Evolutionary conservation across 1,140 invertebrate genomes (phyloP).

Genomic region (Rhopalosiphum padi): DNA sequence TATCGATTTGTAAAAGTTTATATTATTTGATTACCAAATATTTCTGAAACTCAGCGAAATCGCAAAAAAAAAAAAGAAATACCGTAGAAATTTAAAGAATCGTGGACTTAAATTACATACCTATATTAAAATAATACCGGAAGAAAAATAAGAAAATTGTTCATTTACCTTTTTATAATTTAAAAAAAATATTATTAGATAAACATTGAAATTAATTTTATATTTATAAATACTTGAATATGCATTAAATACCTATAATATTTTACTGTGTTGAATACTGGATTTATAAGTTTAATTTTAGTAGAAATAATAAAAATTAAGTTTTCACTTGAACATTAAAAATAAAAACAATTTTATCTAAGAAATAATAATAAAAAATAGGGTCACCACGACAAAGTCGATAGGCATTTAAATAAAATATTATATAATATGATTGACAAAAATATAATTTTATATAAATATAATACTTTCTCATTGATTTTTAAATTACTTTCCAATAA

Average conservation of each 20-base stretch:
- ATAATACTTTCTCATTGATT: neutral
- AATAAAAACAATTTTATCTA: neutral
- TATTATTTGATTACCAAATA: too few species aligned
- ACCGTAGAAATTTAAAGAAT: too few species aligned
- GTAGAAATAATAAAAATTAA: neutral
- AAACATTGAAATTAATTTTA: too few species aligned
- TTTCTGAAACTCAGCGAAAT: too few species aligned
- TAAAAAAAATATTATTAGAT: too few species aligned
- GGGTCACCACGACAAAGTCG: neutral
- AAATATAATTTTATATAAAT: neutral
- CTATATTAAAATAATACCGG: too few species aligned
- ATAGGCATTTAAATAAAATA: neutral
- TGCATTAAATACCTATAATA: neutral
- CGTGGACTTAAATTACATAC: too few species aligned
- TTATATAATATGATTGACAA: neutral
- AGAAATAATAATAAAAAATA: neutral
- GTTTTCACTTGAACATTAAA: too few species aligned
- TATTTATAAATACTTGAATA: neutral
- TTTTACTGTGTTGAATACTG: neutral
- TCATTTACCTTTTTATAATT: too few species aligned
- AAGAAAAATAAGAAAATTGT: too few species aligned
- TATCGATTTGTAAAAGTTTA: too few species aligned
- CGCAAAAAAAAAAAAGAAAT: too few species aligned
- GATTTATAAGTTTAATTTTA: neutral
- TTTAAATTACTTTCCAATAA: neutral